phyloP scores from a whole-genome alignment of 2,888 invertebrate species.

The Eupithecia tripunctaria region DNA sequence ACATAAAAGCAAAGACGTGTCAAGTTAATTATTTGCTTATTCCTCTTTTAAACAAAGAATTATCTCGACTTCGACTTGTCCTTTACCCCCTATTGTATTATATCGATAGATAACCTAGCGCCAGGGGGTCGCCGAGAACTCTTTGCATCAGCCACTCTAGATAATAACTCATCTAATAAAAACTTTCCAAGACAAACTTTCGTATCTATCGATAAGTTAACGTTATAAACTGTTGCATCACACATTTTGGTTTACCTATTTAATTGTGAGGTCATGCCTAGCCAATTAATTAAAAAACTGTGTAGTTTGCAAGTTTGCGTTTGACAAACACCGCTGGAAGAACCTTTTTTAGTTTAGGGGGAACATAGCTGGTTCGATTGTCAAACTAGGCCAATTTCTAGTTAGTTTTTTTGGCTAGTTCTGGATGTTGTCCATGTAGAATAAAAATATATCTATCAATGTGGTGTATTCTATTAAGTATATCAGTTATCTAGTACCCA shows the following conservation, averaged over 20 bases:
- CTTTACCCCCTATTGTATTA: constrained; percentile 54
- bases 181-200: constrained; percentile 22
- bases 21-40: too few species aligned
- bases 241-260: background rate
- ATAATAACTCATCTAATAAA: constrained; percentile 39
- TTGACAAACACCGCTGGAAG: background rate
- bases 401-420: too few species aligned
- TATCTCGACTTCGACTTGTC: constrained; percentile 53
- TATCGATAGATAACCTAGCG: constrained; percentile 64
- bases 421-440: too few species aligned
- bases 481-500: too few species aligned
- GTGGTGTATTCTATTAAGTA: too few species aligned
- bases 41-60: constrained; percentile 31
- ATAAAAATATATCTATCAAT: too few species aligned
- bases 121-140: constrained; percentile 66
- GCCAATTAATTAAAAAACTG: background rate
- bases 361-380: too few species aligned
- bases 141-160: constrained; percentile 68
- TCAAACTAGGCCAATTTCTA: too few species aligned
- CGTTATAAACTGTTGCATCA: background rate
- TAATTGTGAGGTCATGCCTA: background rate
- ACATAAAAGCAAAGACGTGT: background rate
- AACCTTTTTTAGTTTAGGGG: background rate
- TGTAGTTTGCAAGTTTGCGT: background rate
- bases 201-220: background rate